Evolutionary conservation across 2,888 invertebrate genomes (phyloP).

Genomic region (Drosophila mulleri): DNA sequence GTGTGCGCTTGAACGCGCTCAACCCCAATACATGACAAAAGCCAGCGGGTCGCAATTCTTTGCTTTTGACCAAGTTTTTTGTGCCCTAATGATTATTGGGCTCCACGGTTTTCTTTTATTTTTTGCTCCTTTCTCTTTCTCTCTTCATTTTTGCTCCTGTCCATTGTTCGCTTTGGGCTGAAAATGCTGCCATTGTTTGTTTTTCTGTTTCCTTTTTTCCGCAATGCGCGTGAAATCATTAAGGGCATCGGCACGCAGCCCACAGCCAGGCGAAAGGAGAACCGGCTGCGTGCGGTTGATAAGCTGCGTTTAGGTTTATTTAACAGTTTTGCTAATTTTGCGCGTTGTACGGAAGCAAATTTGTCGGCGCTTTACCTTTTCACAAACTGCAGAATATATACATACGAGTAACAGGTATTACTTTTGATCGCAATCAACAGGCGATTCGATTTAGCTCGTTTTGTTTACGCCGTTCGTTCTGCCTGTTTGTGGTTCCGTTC

Average conservation of each 20-base stretch:
- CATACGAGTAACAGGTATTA: background rate
- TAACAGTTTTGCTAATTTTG: slow-evolving; percentile 57
- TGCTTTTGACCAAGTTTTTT: slow-evolving; percentile 53
- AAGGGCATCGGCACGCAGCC: slow-evolving; percentile 16
- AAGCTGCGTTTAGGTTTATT: slow-evolving; percentile 46
- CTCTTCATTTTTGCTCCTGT: slow-evolving; percentile 11
- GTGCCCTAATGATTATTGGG: slow-evolving; percentile 72
- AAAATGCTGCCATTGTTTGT: slow-evolving; percentile 66
- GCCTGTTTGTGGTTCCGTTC: background rate
- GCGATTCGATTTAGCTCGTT: background rate
- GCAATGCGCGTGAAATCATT: slow-evolving; percentile 62
- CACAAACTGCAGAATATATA: background rate
- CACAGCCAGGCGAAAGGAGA: background rate
- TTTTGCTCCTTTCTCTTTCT: background rate
- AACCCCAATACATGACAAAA: slow-evolving; percentile 55
- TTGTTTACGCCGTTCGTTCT: background rate
- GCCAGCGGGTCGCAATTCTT: slow-evolving; percentile 29
- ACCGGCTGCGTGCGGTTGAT: slow-evolving; percentile 37
- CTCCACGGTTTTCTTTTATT: slow-evolving; percentile 39
- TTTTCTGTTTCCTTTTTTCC: slow-evolving; percentile 17
- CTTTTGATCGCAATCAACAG: background rate
- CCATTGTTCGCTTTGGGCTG: slow-evolving; percentile 23
- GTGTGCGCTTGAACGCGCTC: slow-evolving; percentile 50
- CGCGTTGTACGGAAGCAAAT: slow-evolving; percentile 6
- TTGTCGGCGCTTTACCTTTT: background rate